Conservation (phyloP, 2,888 invertebrate genomes). For the Philhelius pedissequus region DNA sequence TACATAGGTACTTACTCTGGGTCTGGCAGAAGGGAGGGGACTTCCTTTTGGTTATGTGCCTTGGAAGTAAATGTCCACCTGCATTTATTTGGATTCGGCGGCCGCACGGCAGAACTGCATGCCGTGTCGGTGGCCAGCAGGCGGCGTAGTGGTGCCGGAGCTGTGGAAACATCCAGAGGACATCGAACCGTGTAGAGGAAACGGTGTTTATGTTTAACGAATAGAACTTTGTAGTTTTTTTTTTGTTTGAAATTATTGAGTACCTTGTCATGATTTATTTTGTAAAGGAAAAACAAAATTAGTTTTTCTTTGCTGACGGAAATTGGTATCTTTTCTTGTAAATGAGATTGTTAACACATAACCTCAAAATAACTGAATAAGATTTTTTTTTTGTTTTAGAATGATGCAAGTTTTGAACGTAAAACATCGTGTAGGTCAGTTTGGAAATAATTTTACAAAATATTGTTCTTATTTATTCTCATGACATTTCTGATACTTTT, state of each 20-base stretch:
- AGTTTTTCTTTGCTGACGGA: background rate
- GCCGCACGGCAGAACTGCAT: background rate
- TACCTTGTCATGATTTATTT: background rate
- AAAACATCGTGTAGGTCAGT: background rate
- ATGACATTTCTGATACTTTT: too few relatives aligned
- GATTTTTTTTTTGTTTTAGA: background rate
- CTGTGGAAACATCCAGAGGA: conserved; percentile 34
- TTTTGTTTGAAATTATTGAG: background rate
- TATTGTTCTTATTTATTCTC: too few relatives aligned
- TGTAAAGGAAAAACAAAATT: background rate
- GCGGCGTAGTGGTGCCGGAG: background rate
- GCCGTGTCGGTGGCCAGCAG: too few relatives aligned
- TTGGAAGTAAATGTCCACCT: conserved; percentile 69
- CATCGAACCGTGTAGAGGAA: conserved; percentile 59
- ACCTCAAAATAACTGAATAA: background rate
- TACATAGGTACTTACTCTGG: background rate
- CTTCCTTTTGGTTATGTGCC: conserved; percentile 66
- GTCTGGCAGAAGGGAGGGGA: background rate
- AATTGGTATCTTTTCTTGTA: background rate
- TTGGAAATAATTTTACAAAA: too few relatives aligned
- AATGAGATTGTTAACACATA: background rate
- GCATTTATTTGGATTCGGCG: conserved; percentile 64
- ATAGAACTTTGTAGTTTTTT: background rate
- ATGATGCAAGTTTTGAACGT: background rate
- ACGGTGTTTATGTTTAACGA: conserved; percentile 43